Base-by-base conservation (phyloP, 2,797 vertebrate genomes). In the Carcharodon carcharias region DNA sequence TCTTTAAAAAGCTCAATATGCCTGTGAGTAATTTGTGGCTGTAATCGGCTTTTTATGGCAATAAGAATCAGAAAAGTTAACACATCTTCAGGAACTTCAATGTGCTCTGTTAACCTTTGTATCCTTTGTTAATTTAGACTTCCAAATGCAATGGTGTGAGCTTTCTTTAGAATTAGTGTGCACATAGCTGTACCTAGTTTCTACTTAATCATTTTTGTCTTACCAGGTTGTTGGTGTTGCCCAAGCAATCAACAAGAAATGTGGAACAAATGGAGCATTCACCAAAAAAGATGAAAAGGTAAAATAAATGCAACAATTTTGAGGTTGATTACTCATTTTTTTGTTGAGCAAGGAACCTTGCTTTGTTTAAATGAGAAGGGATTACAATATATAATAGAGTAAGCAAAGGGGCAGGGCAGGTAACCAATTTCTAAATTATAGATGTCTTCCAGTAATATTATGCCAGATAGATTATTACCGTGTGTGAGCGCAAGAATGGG, bases 211-310 rank as follows among this genome's bases (percentile, higher is more conserved):
- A 92, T 31, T 96, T 80, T 65, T 96, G 80, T 96, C 89, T 4
- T 63, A 50, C 91, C 97, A 99, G 99, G 99, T 99, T 5, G 99
- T 99, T 88, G 99, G 99, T 31, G 99, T 99, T 65, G 99, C 99
- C 96, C 99, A 99, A 97, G 99, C 99, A 71, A 99, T 99, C 97
- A 99, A 99, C 97, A 99, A 99, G 97, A 99, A 98, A 97, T 98
- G 99, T 88, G 99, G 98, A 96, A 98, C 98, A 69, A 98, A 98
- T 2, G 98, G 98, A 96, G 98, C 98, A 65, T 99, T 99, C 97
- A 99, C 98, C 0, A 99, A 99, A 96, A 99, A 99, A 97, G 99
- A 99, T 96, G 99, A 99, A 97, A 99, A 99, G 98, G 98, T 99
- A 98, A 95, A 12, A 91, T 96, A 23, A 85, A 65, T 85, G 56